These are phyloP conservation scores for Acridotheres tristis DNA, from an alignment of 2,797 vertebrate genomes.

Conservation along the genomic window DNA sequence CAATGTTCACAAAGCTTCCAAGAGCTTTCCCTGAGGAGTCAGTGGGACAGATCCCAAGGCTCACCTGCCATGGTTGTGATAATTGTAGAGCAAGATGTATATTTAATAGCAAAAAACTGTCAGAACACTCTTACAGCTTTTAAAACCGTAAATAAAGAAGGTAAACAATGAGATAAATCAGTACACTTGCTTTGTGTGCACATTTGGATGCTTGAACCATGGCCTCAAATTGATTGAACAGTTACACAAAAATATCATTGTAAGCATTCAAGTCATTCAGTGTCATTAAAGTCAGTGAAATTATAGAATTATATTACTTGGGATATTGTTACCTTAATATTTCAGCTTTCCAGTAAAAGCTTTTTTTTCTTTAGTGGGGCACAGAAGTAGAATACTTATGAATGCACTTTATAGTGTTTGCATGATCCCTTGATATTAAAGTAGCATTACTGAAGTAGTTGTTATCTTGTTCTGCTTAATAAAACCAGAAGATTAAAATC, in stretches of 20 bases:
- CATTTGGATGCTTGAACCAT: neutral
- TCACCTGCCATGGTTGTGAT: neutral
- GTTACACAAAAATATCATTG: neutral
- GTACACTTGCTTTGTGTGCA: neutral
- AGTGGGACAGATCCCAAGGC: neutral
- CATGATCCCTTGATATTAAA: neutral
- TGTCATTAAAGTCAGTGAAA: neutral
- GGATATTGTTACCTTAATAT: neutral
- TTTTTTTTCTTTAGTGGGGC: neutral
- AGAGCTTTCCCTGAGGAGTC: neutral
- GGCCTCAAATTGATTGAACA: neutral
- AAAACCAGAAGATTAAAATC: neutral
- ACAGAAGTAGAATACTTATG: neutral
- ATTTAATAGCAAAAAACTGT: neutral
- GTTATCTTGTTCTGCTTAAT: neutral
- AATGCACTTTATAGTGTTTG: neutral
- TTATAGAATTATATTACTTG: neutral
- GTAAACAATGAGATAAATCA: neutral
- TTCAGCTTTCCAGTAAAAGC: neutral
- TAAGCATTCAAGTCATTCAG: fast-evolving
- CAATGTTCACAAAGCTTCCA: neutral
- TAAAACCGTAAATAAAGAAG: neutral
- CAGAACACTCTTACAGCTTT: neutral
- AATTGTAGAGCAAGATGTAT: neutral
- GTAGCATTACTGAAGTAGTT: neutral